Evolutionary conservation across 1,140 invertebrate species (phyloP), one percentile per base, ranked within the genome.

Genomic region (Bathynomus jamesi): DNA sequence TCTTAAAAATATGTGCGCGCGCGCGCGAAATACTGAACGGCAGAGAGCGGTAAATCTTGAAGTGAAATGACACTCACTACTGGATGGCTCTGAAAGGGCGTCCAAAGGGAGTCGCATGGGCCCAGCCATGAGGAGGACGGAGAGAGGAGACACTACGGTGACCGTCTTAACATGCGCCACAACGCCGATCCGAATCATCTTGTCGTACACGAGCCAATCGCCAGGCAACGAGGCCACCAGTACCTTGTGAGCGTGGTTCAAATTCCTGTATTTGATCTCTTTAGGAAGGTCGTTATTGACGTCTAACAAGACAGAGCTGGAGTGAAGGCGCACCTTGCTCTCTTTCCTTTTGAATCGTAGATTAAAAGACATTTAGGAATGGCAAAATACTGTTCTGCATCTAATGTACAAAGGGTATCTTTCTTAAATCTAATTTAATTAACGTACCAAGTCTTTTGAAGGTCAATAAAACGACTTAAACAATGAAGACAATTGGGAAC

Each of bases 151-250:
- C 2, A 95, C 86, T 11, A 92, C 77, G 13, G 93, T 93, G 68
- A 89, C 90, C 73, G 88, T 89, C 68, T 87, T 85, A 0, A 91
- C 88, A 72, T 88, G 87, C 75, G 87, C 88, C 46, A 87, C 84
- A 63, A 84, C 82, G 17, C 86, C 88, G 8, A 84, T 83, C 30
- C 88, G 85, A 17, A 86, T 89, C 82, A 94, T 89, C 81, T 94
- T 92, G 79, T 93, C 91, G 80, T 90, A 95, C 30, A 94, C 84
- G 24, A 95, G 82, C 91, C 92, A 96, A 79, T 93, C 90, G 8
- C 89, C 87, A 0, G 88, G 89, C 27, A 94, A 81, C 32, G 70
- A 21, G 31, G 65, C 29, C 65, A 25, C 69, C 31, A 61, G 65
- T 32, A n/a, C 60, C 29, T n/a, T 29, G 21, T n/a, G 53, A 1